Base-by-base conservation (phyloP, 2,888 invertebrate genomes). In the Tetranychus truncatus region DNA sequence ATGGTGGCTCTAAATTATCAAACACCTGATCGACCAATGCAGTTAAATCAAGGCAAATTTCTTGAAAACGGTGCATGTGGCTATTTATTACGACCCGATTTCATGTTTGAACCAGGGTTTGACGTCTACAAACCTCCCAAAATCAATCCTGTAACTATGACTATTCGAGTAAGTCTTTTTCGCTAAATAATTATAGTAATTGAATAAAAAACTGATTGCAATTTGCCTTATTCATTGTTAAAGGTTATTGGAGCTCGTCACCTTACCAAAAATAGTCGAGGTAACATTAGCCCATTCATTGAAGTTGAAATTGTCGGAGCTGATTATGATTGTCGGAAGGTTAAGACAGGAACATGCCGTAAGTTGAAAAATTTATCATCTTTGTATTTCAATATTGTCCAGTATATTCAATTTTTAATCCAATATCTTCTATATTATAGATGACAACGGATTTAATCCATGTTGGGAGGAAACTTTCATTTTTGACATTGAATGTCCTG, bases 1-100 rank as follows among this genome's bases (percentile, higher is more conserved):
- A 92, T 99, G 94, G 91, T 93, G 0, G 96, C 97, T 0, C 84
- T 99, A 5, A 99, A 99, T 84, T 99, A 94, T 83, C 99, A 99
- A 84, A 97, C 97, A 0, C 85, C 86, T 76, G 97, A 97, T 82
- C 91, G 91, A 81, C 87, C 92, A 15, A 97, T 99, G 95, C 96
- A 99, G 83, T 82, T 96, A 11, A 97, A 99, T 83, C 89, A 91
- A 81, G 94, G 92, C 0, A 91, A 91, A 82, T 99, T 99, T 82
- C 85, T 89, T 45, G 89, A 91, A 81, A 99, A 99, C 81, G 95
- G 94, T 0, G 86, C 88, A 55, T 95, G 94, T 82, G 99, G 99
- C 0, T 99, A 91, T 82, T 85, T 99, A 1, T 83, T 97, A 75
- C 91, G 92, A 81, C 96, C 97, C 0, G 88, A 90, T 3, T 91